These are phyloP conservation scores for Chalcosyrphus nemorum DNA, from an alignment of 2,888 invertebrate genomes.

Conservation along the genomic window DNA sequence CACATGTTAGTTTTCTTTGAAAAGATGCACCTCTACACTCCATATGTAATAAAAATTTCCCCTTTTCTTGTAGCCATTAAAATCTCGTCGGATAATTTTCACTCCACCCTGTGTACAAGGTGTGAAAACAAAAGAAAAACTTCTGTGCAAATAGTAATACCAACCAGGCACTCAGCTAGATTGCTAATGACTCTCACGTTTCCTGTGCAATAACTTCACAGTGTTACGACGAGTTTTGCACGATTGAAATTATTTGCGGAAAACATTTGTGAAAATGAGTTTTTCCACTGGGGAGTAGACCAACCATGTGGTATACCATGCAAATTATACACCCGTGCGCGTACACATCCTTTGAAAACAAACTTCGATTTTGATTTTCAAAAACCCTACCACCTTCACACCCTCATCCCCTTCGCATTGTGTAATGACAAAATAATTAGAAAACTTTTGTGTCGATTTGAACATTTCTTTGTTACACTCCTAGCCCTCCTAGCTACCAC, in stretches of 20 bases:
- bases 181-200: slow-evolving; percentile 71
- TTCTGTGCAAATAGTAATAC: slow-evolving; percentile 19
- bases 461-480: slow-evolving; percentile 28
- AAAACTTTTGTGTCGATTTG: slow-evolving; percentile 78
- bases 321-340: slow-evolving; percentile 35
- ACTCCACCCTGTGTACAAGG: slow-evolving; percentile 18
- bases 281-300: slow-evolving; percentile 20
- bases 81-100: slow-evolving; percentile 47
- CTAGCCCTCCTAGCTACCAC: no score
- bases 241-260: slow-evolving; percentile 67
- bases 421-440: slow-evolving; percentile 82
- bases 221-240: slow-evolving; percentile 40
- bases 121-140: slow-evolving; percentile 42
- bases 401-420: slow-evolving; percentile 40
- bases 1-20: no score
- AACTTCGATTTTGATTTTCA: slow-evolving; percentile 45
- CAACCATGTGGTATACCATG: slow-evolving; percentile 23
- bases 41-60: background rate
- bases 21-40: background rate
- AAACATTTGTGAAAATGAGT: slow-evolving; percentile 64
- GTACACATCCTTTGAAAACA: slow-evolving; percentile 26
- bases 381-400: slow-evolving; percentile 35
- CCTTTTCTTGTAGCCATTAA: background rate
- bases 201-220: slow-evolving; percentile 60
- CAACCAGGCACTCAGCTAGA: slow-evolving; percentile 24